Conservation (phyloP, 1,140 invertebrate species). For the Dendroctonus valens region DNA sequence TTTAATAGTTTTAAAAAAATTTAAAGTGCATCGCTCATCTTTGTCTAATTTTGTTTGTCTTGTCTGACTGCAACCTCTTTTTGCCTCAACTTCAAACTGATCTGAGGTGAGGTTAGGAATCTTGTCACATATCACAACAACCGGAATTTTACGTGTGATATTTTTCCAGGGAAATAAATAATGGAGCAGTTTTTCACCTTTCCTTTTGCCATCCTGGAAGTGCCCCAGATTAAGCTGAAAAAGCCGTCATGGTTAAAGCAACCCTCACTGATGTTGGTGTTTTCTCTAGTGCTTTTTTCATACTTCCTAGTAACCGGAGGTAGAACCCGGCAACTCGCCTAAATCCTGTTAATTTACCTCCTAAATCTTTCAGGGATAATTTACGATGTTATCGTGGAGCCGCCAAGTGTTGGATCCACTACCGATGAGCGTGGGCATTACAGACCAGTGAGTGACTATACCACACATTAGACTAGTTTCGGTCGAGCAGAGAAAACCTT, state of each 20-base stretch:
- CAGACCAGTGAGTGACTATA: constrained; percentile 67
- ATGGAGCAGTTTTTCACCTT: constrained; percentile 53
- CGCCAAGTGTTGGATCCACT: constrained; percentile 94
- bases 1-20: too few species aligned
- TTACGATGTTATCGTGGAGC: constrained; percentile 98
- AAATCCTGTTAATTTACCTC: not conserved
- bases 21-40: too few species aligned
- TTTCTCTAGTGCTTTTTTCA: constrained; percentile 84
- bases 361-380: constrained; percentile 78
- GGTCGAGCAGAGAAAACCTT: constrained; percentile 13
- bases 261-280: constrained; percentile 93
- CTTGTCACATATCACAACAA: too few species aligned
- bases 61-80: too few species aligned
- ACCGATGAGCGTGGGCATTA: constrained; percentile 96
- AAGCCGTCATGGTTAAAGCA: constrained; percentile 86
- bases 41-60: too few species aligned
- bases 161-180: constrained; percentile 3
- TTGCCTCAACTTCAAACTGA: too few species aligned
- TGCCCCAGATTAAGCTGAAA: constrained; percentile 91
- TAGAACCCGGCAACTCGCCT: constrained; percentile 46
- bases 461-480: too few species aligned
- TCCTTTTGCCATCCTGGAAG: constrained; percentile 82
- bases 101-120: too few species aligned
- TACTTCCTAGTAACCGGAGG: constrained; percentile 99
- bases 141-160: too few species aligned